Base-by-base conservation (phyloP, 2,888 invertebrate species). In the Emesis castigata region DNA sequence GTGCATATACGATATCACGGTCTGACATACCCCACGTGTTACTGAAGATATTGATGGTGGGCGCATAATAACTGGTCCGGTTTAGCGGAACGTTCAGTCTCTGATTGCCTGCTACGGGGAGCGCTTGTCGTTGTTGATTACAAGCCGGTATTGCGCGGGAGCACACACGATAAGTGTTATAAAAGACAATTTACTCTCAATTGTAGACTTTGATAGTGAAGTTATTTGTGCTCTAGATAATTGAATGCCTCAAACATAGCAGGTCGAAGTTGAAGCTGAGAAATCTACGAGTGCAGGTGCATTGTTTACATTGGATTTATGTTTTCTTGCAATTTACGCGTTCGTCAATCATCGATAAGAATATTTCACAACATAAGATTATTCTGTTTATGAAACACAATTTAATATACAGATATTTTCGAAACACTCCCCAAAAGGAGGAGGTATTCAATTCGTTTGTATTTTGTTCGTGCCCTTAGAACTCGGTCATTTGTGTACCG, bases 21-120 rank as follows among this genome's bases (percentile, higher is more conserved):
- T 85, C 85, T 84, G 86, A 85, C 89, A 89, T 88, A 89, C 90
- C 92, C 94, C 95, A 95, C 94, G 95, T 95, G 94, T 91, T 91
- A 87, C 91, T 91, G 90, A 90, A 92, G 91, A 91, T 94, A 93
- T 94, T 92, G 93, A 93, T 91, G 93, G 92, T 94, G 93, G 93
- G 93, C 94, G 94, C 94, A 94, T 94, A 93, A 94, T 94, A 95
- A 95, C 94, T 94, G 94, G 92, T 92, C 90, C 93, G 92, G 83
- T 90, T 84, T 90, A 86, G 89, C 89, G 86, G 87, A 90, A 90
- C 93, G 92, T 91, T 95, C 95, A 95, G 95, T 95, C 90, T 90
- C 92, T 91, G 92, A 94, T 93, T 92, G 94, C 89, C 89, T 91
- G 94, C 89, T 91, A 91, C 90, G 91, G 89, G 86, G 92, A 90